Base-by-base conservation (phyloP, 2,888 invertebrate genomes). In the Andrena trimmerana region DNA sequence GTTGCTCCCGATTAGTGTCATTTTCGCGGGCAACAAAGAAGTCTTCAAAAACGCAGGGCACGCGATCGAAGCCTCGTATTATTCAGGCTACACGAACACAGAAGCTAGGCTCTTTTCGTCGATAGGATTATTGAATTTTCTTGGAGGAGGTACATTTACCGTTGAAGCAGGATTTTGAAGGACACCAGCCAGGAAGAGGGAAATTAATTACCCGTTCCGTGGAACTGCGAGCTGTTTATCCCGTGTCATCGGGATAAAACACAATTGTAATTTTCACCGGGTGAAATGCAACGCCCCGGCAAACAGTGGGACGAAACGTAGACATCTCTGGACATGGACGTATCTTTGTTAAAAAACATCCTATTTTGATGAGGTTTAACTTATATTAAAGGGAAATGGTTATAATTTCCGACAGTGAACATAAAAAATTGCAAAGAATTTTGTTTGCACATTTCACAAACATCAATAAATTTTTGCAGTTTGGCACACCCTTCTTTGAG, bases 111-210 rank as follows among this genome's bases (percentile, higher is more conserved):
- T 68, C 62, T 71, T 78, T 70, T 74, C 60, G 50, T 36, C 70
- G 74, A 73, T 78, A 31, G 71, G 75, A 72, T 87, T 83, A 78
- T 87, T 81, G 83, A 76, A 86, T 86, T 88, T 71, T 63, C 74
- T 54, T 69, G 52, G 70, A 36, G 63, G 36, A 52, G 59, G 20
- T 50, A 52, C 8, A 66, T 50, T 48, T 36, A 29, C 62, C 52
- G 57, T 71, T 71, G 65, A 65, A 65, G 60, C 68, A 68, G 16
- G 72, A 74, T 68, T 76, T 74, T 83, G 57, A 65, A 77, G 72
- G 73, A 77, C 67, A 50, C 57, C 66, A 63, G 33, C 24, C 60
- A 50, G 20, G 67, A 78, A 60, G 54, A 80, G 69, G 68, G 75
- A 76, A 87, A 81, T 85, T 81, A 87, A 87, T 86, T 81, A 79